These are phyloP conservation scores for Hassar affinis DNA, from an alignment of 2,113 vertebrate species.

Conservation along the genomic window DNA sequence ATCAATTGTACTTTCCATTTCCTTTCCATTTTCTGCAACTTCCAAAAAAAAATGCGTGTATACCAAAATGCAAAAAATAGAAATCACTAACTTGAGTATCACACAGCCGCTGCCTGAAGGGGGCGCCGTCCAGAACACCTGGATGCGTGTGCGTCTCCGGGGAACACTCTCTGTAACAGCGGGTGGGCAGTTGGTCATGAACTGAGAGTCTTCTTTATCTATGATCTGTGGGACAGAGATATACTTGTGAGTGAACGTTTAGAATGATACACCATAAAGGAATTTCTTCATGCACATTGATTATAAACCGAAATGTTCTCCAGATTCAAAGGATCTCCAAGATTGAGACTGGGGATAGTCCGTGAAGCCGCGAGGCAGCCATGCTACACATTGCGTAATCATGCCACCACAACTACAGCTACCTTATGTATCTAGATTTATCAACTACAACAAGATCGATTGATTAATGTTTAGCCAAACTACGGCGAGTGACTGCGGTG, in stretches of 20 bases:
- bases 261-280: neutral
- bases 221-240: conserved; percentile 77
- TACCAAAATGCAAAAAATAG: neutral
- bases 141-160: conserved; percentile 86
- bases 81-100: conserved; percentile 87
- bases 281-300: neutral
- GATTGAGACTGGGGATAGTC: too few species aligned
- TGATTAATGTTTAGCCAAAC: too few species aligned
- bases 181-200: conserved; percentile 91
- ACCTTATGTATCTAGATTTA: neutral
- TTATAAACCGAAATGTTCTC: neutral
- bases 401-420: neutral
- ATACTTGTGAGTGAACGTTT: neutral
- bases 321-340: neutral
- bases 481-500: too few species aligned
- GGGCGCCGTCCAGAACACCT: conserved; percentile 92
- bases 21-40: neutral
- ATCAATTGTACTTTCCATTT: neutral
- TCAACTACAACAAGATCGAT: too few species aligned
- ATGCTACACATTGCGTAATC: neutral
- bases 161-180: conserved; percentile 93
- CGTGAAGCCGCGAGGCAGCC: neutral
- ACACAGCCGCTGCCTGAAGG: conserved; percentile 84
- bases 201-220: conserved; percentile 93
- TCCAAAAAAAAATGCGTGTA: too few species aligned